Evolutionary conservation across 2,888 invertebrate species (phyloP).

Genomic region (Petrophora chlorosata): DNA sequence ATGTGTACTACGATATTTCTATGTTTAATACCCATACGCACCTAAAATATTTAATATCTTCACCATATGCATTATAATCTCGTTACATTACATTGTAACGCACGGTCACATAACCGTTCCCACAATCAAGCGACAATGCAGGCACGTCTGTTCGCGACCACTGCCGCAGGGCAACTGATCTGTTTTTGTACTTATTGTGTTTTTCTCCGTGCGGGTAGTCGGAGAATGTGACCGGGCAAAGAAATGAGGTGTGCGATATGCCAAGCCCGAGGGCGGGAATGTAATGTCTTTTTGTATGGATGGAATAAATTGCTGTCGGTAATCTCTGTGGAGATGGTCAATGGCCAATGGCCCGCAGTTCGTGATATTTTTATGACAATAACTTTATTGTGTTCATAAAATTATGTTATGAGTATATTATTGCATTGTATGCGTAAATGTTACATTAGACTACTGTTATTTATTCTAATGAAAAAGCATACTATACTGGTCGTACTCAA

Average conservation of each 20-base stretch:
- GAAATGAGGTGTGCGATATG: constrained; percentile 63
- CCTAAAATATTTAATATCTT: not conserved
- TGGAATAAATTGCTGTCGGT: constrained; percentile 53
- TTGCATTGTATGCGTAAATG: no score
- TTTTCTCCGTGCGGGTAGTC: constrained; percentile 56
- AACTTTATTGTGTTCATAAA: not conserved
- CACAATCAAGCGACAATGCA: constrained; percentile 58
- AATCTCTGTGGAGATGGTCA: constrained; percentile 45
- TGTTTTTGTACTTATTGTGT: constrained; percentile 49
- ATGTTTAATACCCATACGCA: no score
- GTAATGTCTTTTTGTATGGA: constrained; percentile 47
- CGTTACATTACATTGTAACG: constrained; percentile 46
- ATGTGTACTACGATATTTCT: no score
- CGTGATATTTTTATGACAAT: constrained; percentile 3
- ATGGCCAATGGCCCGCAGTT: constrained; percentile 27
- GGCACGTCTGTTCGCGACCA: constrained; percentile 58
- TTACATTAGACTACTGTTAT: no score
- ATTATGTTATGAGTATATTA: not conserved
- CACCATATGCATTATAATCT: not conserved
- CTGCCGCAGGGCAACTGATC: constrained; percentile 59
- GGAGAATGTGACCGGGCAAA: constrained; percentile 63
- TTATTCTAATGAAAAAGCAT: no score
- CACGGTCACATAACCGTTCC: constrained; percentile 54
- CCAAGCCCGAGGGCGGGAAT: constrained; percentile 49
- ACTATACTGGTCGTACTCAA: no score